Percentiles rank a stretch among this genome's conserved stretches.
Evolutionary conservation across 2,113 vertebrate genomes (phyloP).

Genomic region (Siniperca knerii): DNA sequence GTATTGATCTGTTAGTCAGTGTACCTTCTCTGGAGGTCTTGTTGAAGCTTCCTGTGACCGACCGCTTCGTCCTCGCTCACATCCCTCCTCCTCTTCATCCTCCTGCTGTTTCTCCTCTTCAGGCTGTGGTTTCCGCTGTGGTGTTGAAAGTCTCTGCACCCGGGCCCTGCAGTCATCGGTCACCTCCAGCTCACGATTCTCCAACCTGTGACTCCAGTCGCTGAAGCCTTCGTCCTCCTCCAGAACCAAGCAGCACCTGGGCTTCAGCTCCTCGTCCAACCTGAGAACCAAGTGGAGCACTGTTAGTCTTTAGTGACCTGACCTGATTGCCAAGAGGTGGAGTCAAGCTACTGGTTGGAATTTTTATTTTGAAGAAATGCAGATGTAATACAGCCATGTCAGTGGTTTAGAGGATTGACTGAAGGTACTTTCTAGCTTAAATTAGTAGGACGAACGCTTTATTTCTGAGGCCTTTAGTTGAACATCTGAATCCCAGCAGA

Average conservation of each 20-base stretch:
- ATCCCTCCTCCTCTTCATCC: conserved; percentile 29
- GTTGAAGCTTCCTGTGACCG: conserved; percentile 26
- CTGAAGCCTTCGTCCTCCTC: conserved; percentile 95
- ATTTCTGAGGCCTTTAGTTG: not conserved
- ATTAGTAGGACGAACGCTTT: not conserved
- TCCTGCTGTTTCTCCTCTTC: conserved; percentile 38
- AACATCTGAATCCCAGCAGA: too few relatives aligned
- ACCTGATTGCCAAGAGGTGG: not conserved
- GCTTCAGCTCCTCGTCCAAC: conserved; percentile 78
- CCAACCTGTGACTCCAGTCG: conserved; percentile 90
- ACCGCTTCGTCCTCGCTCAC: conserved; percentile 6
- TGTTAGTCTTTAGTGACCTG: not conserved
- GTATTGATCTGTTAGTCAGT: not conserved
- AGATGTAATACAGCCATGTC: not conserved
- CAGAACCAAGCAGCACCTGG: conserved; percentile 75
- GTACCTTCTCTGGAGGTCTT: conserved; percentile 55
- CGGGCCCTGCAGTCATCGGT: conserved; percentile 2
- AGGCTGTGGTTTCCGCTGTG: conserved; percentile 22
- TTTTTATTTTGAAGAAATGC: not conserved
- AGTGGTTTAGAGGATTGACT: not conserved
- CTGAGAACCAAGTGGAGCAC: conserved; percentile 59
- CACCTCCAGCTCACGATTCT: conserved; percentile 74
- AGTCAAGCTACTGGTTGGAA: not conserved
- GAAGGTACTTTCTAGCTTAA: not conserved
- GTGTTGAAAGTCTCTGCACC: conserved; percentile 2